These are phyloP conservation scores for Pachycephus smyrnensis DNA, from an alignment of 2,888 invertebrate genomes.

Conservation along the genomic window DNA sequence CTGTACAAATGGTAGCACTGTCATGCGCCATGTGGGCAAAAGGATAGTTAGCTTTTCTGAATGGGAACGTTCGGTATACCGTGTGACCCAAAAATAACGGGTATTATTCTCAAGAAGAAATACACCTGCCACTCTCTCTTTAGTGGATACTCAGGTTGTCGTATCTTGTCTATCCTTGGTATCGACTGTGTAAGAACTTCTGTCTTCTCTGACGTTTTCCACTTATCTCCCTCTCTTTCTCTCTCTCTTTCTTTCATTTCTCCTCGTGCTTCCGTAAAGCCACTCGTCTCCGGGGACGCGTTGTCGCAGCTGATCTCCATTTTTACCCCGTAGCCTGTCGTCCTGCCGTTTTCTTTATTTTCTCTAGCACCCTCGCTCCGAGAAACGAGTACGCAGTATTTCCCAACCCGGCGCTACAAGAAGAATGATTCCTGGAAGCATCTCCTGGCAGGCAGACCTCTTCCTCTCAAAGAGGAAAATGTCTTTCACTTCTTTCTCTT, in stretches of 20 bases:
- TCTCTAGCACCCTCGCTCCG: not conserved
- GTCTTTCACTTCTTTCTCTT: not conserved
- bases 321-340: constrained; percentile 1
- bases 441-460: not conserved
- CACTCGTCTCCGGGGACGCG: not conserved
- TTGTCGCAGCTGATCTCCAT: not conserved
- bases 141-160: not conserved
- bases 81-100: not conserved
- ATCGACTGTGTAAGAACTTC: not conserved
- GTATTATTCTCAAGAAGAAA: not conserved
- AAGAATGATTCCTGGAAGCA: not conserved
- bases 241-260: constrained; percentile 11
- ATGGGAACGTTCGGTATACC: not conserved
- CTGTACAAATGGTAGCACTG: not conserved
- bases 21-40: not conserved
- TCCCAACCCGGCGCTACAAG: not conserved
- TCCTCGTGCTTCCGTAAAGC: constrained; percentile 15
- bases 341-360: not conserved
- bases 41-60: not conserved
- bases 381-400: not conserved
- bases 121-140: not conserved
- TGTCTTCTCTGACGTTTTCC: constrained; percentile 16
- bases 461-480: not conserved
- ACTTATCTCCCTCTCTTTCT: constrained; percentile 11
- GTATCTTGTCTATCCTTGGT: not conserved